Percentiles rank a stretch among this genome's conserved stretches.
phyloP scores from a whole-genome alignment of 2,888 invertebrate species.

The Toxonevra muliebris region DNA sequence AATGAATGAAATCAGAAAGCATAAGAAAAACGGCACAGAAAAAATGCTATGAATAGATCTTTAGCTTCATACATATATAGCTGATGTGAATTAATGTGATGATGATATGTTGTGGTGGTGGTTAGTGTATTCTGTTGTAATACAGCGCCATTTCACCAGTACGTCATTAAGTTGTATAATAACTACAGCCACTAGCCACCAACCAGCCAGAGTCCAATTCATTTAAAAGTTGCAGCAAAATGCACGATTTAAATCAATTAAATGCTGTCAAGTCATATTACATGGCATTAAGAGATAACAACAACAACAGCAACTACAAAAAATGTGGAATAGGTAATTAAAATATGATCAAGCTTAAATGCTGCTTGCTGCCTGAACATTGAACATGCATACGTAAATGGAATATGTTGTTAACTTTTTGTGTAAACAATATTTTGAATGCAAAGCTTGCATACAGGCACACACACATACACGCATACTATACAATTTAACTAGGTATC shows the following conservation, averaged over 20 bases:
- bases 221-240: too few relatives aligned
- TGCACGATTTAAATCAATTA: conserved; percentile 37
- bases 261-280: conserved; percentile 31
- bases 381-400: background rate
- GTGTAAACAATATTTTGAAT: conserved; percentile 20
- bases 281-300: background rate
- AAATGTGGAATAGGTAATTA: conserved; percentile 25
- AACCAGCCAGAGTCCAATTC: background rate
- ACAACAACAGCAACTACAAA: too few relatives aligned
- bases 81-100: too few relatives aligned
- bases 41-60: too few relatives aligned
- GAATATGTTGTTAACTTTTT: conserved; percentile 13
- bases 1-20: too few relatives aligned
- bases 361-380: conserved; percentile 16
- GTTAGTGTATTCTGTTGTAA: too few relatives aligned
- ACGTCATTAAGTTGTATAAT: too few relatives aligned
- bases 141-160: too few relatives aligned
- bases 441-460: too few relatives aligned
- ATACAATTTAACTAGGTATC: background rate
- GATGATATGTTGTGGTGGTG: too few relatives aligned
- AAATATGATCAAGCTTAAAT: conserved; percentile 35
- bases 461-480: background rate
- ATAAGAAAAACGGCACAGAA: too few relatives aligned
- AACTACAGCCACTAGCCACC: conserved; percentile 5
- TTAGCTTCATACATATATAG: too few relatives aligned